Base-by-base conservation (phyloP, 2,888 invertebrate genomes). In the Stictocephala bisonia region DNA sequence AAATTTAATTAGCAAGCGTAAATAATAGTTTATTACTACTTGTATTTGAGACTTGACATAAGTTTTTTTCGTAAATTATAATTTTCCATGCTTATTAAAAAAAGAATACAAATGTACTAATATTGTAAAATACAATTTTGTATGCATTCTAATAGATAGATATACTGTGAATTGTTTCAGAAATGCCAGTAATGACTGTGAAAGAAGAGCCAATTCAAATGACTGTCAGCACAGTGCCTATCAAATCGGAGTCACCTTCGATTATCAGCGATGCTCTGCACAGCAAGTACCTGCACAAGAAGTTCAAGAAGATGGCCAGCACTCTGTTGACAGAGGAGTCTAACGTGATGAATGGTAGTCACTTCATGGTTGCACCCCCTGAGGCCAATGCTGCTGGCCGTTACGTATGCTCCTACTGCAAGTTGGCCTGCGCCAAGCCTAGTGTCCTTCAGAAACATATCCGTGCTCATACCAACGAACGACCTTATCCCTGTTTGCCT, bases 391-490 rank as follows among this genome's bases (percentile, higher is more conserved):
- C 78, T 74, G 80, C 78, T 9, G 93, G 92, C 68, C 91, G 93
- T 79, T 91, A 95, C 85, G 89, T 93, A 78, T 96, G 96, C 83
- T 91, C 92, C 11, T 95, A 93, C 84, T 96, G 96, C 86, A 93
- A 92, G 84, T 86, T 95, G 83, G 90, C 91, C 78, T 96, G 95
- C 86, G 93, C 95, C 81, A 96, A 96, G 85, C 96, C 96, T 74
- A 96, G 95, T 83, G 96, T 96, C 78, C 88, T 96, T 77, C 92
- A 95, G 84, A 96, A 96, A 87, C 96, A 96, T 87, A 93, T 96
- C 84, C 89, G 96, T 82, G 94, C 95, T 75, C 96, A 96, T 85
- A 96, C 96, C 53, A 95, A 95, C 83, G 96, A 96, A 85, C 88
- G 96, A 80, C 96, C 96, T 73, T 96, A 91, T 86, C 96, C 96